Base-by-base conservation (phyloP, 2,888 invertebrate genomes). In the Celastrina argiolus region DNA sequence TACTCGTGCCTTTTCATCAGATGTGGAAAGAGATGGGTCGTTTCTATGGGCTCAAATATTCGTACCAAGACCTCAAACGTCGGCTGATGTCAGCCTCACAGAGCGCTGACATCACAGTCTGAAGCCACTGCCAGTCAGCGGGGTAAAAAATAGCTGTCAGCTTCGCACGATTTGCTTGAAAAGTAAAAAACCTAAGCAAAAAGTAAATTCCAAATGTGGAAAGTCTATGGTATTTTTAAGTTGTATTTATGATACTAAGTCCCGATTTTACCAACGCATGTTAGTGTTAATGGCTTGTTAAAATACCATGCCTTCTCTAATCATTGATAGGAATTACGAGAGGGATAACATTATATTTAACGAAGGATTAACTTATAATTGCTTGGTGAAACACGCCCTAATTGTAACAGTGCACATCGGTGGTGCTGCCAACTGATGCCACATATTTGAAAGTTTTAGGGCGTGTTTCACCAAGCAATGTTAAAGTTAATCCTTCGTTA, bases 51-150 rank as follows among this genome's bases (percentile, higher is more conserved):
- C 1, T 14, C 26, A 1, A 12, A 51, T 14, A 51, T 51, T 51
- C 51, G 51, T 51, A 22, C 26, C 12, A 14, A 51, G 51, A 12
- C 51, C 22, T 51, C 51, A 51, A 51, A 51, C 51, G 51, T 26
- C 51, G 51, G 12, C 51, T 51, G 51, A 22, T 51, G 51, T 51
- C 51, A 51, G 51, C 22, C 51, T 51, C 26, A 51, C 51, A 16
- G 51, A 51, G 51, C 22, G 51, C 51, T 51, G 51, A 51, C 51
- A 51, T 51, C 51, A 51, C 18, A 22, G 51, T 51, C 51, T 51
- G 51, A 51, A 51, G 14, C 22, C 26, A 26, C 22, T 22, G 51
- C 51, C 51, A 51, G 51, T 26, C 51, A 12, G 26, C 51, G 51
- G 18, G 26, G 51, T 22, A 51, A 51, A 51, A 45, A 22, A 51